A percentile compares a stretch with the other conserved stretches of the same genome.
These are phyloP conservation scores for Neoascia interrupta DNA, from an alignment of 2,888 invertebrate genomes.

Conservation along the genomic window DNA sequence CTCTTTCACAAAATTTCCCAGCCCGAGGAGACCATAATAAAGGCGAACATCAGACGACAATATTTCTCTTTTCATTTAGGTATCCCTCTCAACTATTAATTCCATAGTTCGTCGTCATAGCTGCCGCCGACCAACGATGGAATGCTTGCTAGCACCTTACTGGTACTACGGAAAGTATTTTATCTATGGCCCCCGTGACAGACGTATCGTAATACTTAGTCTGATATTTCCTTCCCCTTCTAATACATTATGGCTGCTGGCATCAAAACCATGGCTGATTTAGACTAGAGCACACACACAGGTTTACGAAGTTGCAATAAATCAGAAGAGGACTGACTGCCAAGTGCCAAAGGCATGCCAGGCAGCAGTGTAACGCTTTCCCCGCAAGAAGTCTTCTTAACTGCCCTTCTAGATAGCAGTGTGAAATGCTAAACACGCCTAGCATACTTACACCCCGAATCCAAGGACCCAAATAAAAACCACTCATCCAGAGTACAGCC, in stretches of 20 bases:
- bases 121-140: constrained; percentile 5
- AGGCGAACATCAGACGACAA: constrained; percentile 63
- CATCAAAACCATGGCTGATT: neutral
- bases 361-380: constrained; percentile 11
- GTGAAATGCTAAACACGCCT: constrained; percentile 51
- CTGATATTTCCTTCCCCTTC: constrained; percentile 7
- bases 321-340: constrained; percentile 62
- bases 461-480: constrained; percentile 41
- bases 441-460: constrained; percentile 28
- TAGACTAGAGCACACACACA: constrained; percentile 23
- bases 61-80: constrained; percentile 45
- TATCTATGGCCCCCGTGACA: constrained; percentile 61
- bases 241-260: constrained; percentile 26
- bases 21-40: constrained; percentile 40
- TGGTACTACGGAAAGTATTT: constrained; percentile 54
- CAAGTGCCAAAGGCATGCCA: constrained; percentile 47
- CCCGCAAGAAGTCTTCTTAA: constrained; percentile 41
- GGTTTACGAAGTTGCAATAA: constrained; percentile 60
- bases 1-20: constrained; percentile 57
- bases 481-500: constrained; percentile 30
- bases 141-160: no score
- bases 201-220: constrained; percentile 56
- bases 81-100: constrained; percentile 61
- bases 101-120: constrained; percentile 49
- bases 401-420: constrained; percentile 43